A percentile compares a stretch with the other conserved stretches of the same genome.
These are phyloP conservation scores for Enteromius paludinosus DNA, from an alignment of 2,797 vertebrate species.

Conservation along the genomic window DNA sequence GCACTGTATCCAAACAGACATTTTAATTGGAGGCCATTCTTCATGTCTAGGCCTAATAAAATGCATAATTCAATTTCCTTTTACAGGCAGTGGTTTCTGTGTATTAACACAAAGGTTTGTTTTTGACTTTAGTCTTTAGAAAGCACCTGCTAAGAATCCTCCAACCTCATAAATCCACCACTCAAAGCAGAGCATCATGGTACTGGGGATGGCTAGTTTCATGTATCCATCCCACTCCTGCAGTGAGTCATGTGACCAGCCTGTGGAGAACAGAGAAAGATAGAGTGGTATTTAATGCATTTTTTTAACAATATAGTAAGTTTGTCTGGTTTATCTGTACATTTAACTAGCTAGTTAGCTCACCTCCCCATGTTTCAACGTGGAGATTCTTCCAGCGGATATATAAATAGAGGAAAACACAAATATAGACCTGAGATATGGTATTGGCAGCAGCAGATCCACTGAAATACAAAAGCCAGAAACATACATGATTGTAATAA, in stretches of 20 bases:
- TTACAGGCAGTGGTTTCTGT: background rate
- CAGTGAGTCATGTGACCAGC: slow-evolving; percentile 87
- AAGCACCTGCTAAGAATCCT: slow-evolving; percentile 86
- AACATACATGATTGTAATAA: background rate
- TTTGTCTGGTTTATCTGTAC: background rate
- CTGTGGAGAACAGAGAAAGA: slow-evolving; percentile 74
- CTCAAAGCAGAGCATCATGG: slow-evolving; percentile 90
- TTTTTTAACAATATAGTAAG: background rate
- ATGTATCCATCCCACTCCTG: slow-evolving; percentile 90
- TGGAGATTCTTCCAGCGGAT: slow-evolving; percentile 86
- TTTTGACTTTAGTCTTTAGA: background rate
- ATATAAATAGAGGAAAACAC: slow-evolving; percentile 80
- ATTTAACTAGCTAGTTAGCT: slow-evolving; percentile 31
- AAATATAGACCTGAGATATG: slow-evolving; percentile 80
- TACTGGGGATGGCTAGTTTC: slow-evolving; percentile 86
- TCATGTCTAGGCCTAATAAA: background rate
- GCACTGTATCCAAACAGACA: slow-evolving; percentile 11
- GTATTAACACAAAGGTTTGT: background rate
- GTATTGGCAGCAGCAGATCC: slow-evolving; percentile 88
- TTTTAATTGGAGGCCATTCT: slow-evolving; percentile 6
- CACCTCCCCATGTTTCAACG: slow-evolving; percentile 89
- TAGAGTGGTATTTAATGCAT: background rate
- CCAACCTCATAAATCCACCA: slow-evolving; percentile 94
- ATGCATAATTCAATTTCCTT: background rate
- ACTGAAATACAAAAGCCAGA: slow-evolving; percentile 67